Evolutionary conservation across 1,140 invertebrate genomes (phyloP), one percentile per base, ranked within the genome.

Genomic region (Listronotus oregonensis): DNA sequence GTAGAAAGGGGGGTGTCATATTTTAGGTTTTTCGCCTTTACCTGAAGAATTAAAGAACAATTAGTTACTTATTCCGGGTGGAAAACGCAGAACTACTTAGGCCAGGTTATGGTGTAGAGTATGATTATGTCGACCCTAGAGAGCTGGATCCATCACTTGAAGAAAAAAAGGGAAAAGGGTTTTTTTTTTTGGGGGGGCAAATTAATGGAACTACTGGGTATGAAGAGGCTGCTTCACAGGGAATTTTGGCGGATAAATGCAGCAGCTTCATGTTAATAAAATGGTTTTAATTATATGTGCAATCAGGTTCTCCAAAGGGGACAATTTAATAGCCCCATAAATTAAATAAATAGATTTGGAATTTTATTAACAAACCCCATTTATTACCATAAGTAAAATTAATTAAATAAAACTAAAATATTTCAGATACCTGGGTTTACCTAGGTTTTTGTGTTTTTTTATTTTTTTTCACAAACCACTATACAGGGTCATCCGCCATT

Each of bases 201-300:
- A 95, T 97, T 52, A 97, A 97, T 83, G 95, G 95, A 2, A 97
- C 95, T 8, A 97, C 95, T 5, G 95, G 95, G 0, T 98, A 98
- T 80, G 95, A 98, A 82, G 95, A 98, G 80, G 95, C 95, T 34
- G 95, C 94, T 5, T 90, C 92, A 5, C 95, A 97, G 82, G 95
- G 95, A 39, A 84, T 97, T 39, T 73, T 97, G 40, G 96, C 95
- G 18, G 95, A 87, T 90, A 10, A 96, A 96, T 83, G 92, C 93
- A 40, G 92, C 84, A 60, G 82, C 82, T n/a, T 9, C 3, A 52
- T 14, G 6, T 49, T n/a, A n/a, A n/a, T n/a, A 52, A 12, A 50
- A 50, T 50, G 7, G 21, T 50, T 39, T 39, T 39, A 6, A 39
- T 39, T 39, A 39, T 8, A 39, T 39, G 12, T 39, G 6, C 37